Evolutionary conservation across 2,797 vertebrate genomes (phyloP), one percentile per base, ranked within the genome.

Genomic region (Phoeniculus purpureus): DNA sequence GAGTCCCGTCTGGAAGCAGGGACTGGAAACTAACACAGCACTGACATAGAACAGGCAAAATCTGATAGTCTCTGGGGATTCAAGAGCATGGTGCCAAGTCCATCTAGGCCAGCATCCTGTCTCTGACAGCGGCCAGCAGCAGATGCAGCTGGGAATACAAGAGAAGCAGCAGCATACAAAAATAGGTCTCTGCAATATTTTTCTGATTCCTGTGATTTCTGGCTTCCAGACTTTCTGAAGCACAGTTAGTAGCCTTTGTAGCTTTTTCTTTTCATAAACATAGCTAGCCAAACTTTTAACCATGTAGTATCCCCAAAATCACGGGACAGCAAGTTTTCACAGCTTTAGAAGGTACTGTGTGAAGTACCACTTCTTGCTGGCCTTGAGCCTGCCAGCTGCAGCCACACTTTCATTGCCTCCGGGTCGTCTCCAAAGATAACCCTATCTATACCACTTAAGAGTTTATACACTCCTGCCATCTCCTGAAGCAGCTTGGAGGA

Each of bases 11-110:
- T 93, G 85, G 85, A 92, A 89, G 52, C 34, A 76, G 37, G 47
- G 55, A 90, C 71, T 78, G 60, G 47, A 90, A 84, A 89, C 80
- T 83, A 88, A 72, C 26, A 79, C 23, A 81, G 68, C 80, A 71
- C 26, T 71, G 71, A 93, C 83, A 79, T 60, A 32, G 19, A 92
- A 65, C 59, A 84, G 87, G 40, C 19, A 85, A 88, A 88, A 84
- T 7, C 26, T 34, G 20, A 37, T 83, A 89, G 89, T 65, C 76
- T 84, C 60, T 8, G 37, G 76, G 82, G 78, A 90, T 47, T 10
- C 29, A 60, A 54, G 26, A 86, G 43, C 31, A 56, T 9, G 67
- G 52, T 25, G 55, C 56, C 74, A 90, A 73, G 67, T 40, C 34
- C 50, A 70, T 51, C 54, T 16, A 81, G 29, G n/a, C 54, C 47